Evolutionary conservation across 2,113 vertebrate genomes (phyloP).

Genomic region (Semnornis frantzii): DNA sequence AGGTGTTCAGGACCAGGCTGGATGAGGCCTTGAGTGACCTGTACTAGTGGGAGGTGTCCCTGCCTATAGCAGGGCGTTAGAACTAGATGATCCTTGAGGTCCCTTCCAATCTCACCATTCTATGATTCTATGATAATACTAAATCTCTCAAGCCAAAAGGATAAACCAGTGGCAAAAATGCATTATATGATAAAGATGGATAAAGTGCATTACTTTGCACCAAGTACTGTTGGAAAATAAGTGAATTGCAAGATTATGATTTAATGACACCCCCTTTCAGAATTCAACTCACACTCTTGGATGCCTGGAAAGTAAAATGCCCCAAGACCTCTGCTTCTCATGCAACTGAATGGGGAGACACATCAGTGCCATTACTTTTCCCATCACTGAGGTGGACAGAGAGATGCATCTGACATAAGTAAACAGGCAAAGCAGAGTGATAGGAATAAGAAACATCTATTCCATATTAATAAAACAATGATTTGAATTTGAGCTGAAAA

Average conservation of each 20-base stretch:
- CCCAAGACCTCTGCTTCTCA: not conserved
- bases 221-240: conserved; percentile 40
- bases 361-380: not conserved
- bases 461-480: not conserved
- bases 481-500: not conserved
- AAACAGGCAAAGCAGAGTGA: not conserved
- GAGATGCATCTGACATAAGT: not conserved
- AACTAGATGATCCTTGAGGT: too few species aligned
- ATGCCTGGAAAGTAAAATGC: conserved; percentile 24
- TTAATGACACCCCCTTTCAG: conserved; percentile 37
- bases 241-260: conserved; percentile 47
- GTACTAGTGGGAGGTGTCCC: too few species aligned
- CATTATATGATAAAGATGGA: conserved; percentile 1
- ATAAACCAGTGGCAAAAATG: not conserved
- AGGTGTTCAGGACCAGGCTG: too few species aligned
- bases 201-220: conserved; percentile 37
- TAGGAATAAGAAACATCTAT: conserved; percentile 3
- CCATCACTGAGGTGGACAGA: not conserved
- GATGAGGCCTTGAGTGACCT: too few species aligned
- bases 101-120: too few species aligned
- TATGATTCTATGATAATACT: not conserved
- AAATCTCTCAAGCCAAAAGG: conserved; percentile 36
- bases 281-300: conserved; percentile 17
- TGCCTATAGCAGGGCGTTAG: too few species aligned
- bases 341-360: not conserved